phyloP scores from a whole-genome alignment of 2,797 vertebrate genomes.

The Oreochromis grahami region DNA sequence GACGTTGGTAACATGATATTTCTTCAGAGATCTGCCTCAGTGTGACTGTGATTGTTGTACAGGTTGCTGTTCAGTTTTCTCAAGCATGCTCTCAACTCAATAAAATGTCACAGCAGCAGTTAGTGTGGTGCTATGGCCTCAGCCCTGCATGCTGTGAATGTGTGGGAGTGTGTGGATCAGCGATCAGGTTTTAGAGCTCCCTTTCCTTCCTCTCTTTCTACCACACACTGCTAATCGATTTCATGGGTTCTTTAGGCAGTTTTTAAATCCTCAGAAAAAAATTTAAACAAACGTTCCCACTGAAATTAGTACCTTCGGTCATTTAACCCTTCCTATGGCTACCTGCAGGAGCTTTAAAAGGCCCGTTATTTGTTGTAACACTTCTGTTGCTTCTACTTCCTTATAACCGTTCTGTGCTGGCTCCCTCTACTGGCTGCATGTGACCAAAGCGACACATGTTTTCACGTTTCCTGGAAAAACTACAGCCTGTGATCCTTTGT shows the following conservation, averaged over 20 bases:
- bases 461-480: not conserved
- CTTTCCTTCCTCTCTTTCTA: not conserved
- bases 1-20: not conserved
- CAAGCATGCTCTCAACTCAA: constrained; percentile 44
- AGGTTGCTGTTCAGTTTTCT: constrained; percentile 22
- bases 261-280: not conserved
- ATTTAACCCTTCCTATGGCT: not conserved
- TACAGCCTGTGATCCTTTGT: not conserved
- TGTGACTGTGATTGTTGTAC: constrained; percentile 5
- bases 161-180: not conserved
- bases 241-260: not conserved
- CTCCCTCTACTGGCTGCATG: constrained; percentile 35
- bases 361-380: not conserved
- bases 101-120: constrained; percentile 39
- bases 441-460: not conserved
- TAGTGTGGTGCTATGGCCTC: constrained; percentile 8
- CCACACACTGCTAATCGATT: not conserved
- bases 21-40: not conserved
- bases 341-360: not conserved
- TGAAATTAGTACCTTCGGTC: not conserved
- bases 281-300: not conserved
- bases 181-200: not conserved
- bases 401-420: not conserved
- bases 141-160: constrained; percentile 1
- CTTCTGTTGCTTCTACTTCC: not conserved